A percentile compares a stretch with the other conserved stretches of the same genome.
Conservation (phyloP, 2,797 vertebrate species). For the Bradypus variegatus region DNA sequence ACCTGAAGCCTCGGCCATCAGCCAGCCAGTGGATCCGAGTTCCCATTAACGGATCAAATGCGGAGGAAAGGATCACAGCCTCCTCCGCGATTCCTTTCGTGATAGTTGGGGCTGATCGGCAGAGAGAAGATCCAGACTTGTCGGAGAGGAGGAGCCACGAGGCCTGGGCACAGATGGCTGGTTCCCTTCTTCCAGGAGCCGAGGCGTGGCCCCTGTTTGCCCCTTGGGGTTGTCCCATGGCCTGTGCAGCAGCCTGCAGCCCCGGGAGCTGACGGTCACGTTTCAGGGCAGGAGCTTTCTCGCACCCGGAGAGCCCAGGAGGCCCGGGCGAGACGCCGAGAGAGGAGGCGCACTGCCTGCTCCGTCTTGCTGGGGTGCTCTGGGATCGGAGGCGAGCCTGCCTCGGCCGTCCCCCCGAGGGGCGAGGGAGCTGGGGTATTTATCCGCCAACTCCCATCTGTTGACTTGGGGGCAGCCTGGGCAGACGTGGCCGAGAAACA, state of each 20-base stretch:
- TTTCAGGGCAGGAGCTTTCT: neutral
- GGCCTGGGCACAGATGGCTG: neutral
- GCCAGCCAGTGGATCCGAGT: conserved; percentile 67
- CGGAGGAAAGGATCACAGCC: conserved; percentile 63
- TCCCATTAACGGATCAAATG: conserved; percentile 69
- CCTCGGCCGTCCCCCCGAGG: neutral
- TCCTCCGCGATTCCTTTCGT: conserved; percentile 56
- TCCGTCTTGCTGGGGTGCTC: neutral
- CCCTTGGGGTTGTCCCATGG: neutral
- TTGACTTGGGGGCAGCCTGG: neutral
- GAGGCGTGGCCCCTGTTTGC: neutral
- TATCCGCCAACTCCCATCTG: neutral
- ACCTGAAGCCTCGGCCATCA: conserved; percentile 71
- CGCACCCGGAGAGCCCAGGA: neutral
- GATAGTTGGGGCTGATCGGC: neutral
- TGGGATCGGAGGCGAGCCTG: neutral
- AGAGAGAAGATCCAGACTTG: neutral
- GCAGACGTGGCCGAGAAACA: neutral
- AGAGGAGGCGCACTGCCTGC: neutral
- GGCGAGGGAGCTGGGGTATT: neutral
- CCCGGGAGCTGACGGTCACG: neutral
- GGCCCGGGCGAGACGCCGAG: rapidly evolving
- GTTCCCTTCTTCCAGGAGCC: neutral
- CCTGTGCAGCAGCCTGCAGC: neutral
- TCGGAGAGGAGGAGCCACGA: neutral